Base-by-base conservation (phyloP, 2,113 vertebrate species). In the Leptobrachium ailaonicum region DNA sequence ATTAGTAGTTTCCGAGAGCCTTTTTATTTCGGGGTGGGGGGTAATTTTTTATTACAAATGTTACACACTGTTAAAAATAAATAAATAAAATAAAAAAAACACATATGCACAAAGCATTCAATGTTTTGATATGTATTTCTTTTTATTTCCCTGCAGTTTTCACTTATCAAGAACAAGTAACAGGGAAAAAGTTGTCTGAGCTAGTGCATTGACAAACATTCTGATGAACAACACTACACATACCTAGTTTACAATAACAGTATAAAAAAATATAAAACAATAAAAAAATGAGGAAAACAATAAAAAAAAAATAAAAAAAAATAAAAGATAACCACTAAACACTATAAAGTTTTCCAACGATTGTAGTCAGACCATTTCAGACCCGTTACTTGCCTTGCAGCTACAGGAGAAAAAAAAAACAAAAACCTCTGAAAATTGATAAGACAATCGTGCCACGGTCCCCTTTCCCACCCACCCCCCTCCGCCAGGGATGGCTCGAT, bases 131-230 rank as follows among this genome's bases (percentile, higher is more conserved):
- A 93, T 94, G 92, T 95, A 94, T 92, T 94, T 32, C 20, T 32
- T 32, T 32, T 94, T 93, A 92, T 95, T 94, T 94, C 93, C 93
- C 93, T 94, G 93, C 92, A 92, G 91, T 93, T 93, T 94, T 92
- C 92, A 94, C 91, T 94, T 94, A 93, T 92, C 93, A 95, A 95
- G 94, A 94, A 95, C 94, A 96, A 95, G 95, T 95, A 95, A 95
- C 94, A 95, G 92, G 94, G 93, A 94, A 94, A 95, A 94, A 95
- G 93, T 91, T 94, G 94, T 95, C 93, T 95, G 93, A 94, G 92
- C 92, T 94, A 93, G 92, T 94, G 93, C 94, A 92, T 92, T 92
- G 93, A 94, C 91, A 92, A 94, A 93, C 91, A 93, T 91, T 92
- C 89, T 86, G 92, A 94, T 78, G 85, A 94, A 93, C 91, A 93